These are phyloP conservation scores for Hippolais icterina DNA, from an alignment of 2,113 vertebrate species.

Conservation along the genomic window DNA sequence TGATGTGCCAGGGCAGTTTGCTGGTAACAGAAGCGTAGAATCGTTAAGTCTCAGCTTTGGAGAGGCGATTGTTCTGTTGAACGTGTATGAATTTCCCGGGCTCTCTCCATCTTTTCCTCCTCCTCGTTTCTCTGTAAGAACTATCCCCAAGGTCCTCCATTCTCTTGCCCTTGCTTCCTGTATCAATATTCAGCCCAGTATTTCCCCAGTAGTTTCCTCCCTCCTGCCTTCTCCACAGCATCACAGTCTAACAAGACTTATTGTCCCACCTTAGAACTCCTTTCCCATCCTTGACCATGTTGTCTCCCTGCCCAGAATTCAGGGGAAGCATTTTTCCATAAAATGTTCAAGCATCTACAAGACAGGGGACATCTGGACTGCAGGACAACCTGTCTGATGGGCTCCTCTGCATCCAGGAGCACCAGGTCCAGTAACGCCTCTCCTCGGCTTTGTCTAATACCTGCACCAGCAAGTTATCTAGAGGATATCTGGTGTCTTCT, in stretches of 20 bases:
- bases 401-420: background rate
- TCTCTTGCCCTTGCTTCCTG: background rate
- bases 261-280: background rate
- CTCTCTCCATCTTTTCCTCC: background rate
- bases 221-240: background rate
- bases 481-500: background rate
- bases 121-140: background rate
- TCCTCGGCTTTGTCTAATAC: background rate
- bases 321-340: background rate
- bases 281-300: background rate
- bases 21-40: background rate
- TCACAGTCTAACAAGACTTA: background rate
- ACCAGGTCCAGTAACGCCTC: background rate
- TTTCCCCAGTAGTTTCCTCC: background rate
- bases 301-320: background rate
- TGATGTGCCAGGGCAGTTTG: background rate
- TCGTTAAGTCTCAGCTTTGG: background rate
- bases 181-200: background rate
- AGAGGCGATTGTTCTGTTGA: background rate
- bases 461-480: background rate
- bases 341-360: background rate
- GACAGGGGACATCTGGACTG: background rate
- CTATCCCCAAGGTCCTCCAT: background rate
- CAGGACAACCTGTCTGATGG: background rate
- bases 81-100: rapidly evolving